Percentiles rank a stretch among this genome's conserved stretches.
Evolutionary conservation across 1,140 invertebrate genomes (phyloP).

Genomic region (Zaprionus vittiger): DNA sequence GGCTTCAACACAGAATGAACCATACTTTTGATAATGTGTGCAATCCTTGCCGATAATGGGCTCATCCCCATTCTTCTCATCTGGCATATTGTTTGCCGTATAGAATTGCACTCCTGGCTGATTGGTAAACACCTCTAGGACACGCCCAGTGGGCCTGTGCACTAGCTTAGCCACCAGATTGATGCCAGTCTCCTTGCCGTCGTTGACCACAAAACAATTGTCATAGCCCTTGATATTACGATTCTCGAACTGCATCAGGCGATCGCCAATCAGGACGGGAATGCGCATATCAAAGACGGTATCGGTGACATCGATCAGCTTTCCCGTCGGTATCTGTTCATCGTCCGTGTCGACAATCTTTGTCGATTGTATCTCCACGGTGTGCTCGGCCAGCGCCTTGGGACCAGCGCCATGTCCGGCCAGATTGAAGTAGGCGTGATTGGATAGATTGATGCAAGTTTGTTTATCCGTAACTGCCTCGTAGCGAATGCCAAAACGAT

Average conservation of each 20-base stretch:
- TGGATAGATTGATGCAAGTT: constrained; percentile 95
- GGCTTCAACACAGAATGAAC: constrained; percentile 95
- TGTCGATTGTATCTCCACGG: constrained; percentile 90
- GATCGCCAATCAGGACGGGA: constrained; percentile 85
- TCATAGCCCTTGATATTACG: constrained; percentile 87
- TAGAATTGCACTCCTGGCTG: constrained; percentile 97
- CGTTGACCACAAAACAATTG: constrained; percentile 90
- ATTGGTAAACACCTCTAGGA: constrained; percentile 91
- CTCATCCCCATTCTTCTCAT: constrained; percentile 76
- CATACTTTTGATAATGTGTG: constrained; percentile 85
- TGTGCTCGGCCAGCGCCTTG: constrained; percentile 89
- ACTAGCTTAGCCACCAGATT: constrained; percentile 85
- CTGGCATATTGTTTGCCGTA: constrained; percentile 91
- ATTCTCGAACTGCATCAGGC: constrained; percentile 81
- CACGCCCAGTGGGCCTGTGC: constrained; percentile 90
- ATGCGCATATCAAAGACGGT: constrained; percentile 90
- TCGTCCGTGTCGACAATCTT: constrained; percentile 90
- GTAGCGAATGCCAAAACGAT: constrained; percentile 90
- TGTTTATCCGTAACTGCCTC: constrained; percentile 90
- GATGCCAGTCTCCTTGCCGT: constrained; percentile 10
- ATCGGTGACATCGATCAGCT: constrained; percentile 87
- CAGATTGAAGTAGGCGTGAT: constrained; percentile 97
- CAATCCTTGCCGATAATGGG: constrained; percentile 68
- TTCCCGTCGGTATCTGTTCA: constrained; percentile 91
- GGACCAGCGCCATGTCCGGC: constrained; percentile 89